These are phyloP conservation scores for Drosophila insularis DNA, from an alignment of 1,140 invertebrate species.

Conservation along the genomic window DNA sequence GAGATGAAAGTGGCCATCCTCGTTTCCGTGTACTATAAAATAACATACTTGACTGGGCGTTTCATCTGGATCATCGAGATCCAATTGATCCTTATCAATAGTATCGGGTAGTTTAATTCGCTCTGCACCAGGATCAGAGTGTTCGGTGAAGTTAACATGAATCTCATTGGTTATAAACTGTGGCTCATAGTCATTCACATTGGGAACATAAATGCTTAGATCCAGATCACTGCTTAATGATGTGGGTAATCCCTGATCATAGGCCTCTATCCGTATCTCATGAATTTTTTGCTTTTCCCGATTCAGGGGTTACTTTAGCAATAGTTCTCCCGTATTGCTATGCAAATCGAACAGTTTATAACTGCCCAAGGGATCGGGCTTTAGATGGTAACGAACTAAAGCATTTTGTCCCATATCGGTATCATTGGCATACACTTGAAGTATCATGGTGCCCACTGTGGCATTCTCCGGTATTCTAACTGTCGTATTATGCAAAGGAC, in stretches of 20 bases:
- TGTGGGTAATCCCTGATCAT: conserved; percentile 92
- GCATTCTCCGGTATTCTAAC: conserved; percentile 94
- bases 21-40: conserved; percentile 92
- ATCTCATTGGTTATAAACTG: conserved; percentile 91
- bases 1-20: conserved; percentile 88
- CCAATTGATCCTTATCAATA: conserved; percentile 92
- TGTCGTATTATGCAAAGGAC: conserved; percentile 93
- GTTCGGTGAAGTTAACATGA: conserved; percentile 91
- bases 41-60: conserved; percentile 92
- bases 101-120: conserved; percentile 89
- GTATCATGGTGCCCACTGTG: conserved; percentile 90
- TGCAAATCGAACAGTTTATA: conserved; percentile 92
- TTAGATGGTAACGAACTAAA: conserved; percentile 91
- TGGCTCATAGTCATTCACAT: conserved; percentile 94
- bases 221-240: conserved; percentile 93
- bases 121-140: conserved; percentile 87
- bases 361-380: conserved; percentile 90
- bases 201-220: conserved; percentile 93
- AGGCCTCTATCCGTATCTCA: conserved; percentile 95
- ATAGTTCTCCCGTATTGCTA: conserved; percentile 89
- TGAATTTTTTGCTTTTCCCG: conserved; percentile 93
- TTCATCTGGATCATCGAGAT: conserved; percentile 90
- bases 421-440: conserved; percentile 92
- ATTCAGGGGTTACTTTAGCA: conserved; percentile 88
- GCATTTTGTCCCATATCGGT: conserved; percentile 95